Conservation (phyloP, 2,113 vertebrate genomes). For the Formicarius rufipectus region DNA sequence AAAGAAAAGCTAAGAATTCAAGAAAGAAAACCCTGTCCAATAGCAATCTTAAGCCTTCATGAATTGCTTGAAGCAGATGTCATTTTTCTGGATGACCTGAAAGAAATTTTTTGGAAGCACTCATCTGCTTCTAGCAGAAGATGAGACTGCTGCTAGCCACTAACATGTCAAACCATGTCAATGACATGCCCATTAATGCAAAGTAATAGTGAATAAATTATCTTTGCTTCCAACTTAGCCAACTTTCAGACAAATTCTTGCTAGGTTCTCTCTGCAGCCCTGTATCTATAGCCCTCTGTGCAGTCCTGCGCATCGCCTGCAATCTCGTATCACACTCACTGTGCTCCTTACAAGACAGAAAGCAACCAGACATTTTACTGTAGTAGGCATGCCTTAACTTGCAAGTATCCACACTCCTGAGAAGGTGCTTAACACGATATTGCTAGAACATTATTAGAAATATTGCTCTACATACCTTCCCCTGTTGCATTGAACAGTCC, state of each 20-base stretch:
- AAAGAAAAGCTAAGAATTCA: not conserved
- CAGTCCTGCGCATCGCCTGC: not conserved
- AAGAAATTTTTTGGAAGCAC: not conserved
- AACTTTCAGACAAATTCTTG: not conserved
- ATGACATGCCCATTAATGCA: not conserved
- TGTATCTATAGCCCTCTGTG: not conserved
- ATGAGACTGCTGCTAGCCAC: not conserved
- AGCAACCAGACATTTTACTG: not conserved
- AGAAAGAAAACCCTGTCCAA: not conserved
- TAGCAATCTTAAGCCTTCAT: not conserved
- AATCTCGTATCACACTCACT: not conserved
- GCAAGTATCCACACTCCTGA: not conserved
- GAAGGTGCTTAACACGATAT: not conserved
- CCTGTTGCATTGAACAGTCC: constrained; percentile 91
- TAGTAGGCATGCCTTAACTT: not conserved
- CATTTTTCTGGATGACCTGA: not conserved
- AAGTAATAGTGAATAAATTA: not conserved
- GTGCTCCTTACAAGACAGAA: not conserved
- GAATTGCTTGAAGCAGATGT: not conserved
- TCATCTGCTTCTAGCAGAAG: not conserved
- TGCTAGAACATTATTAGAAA: not conserved
- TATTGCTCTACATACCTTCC: constrained; percentile 81
- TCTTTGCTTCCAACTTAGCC: not conserved
- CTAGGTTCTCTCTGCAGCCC: not conserved
- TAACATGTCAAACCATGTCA: not conserved